phyloP scores from a whole-genome alignment of 2,888 invertebrate species.

The Papilio elwesi region DNA sequence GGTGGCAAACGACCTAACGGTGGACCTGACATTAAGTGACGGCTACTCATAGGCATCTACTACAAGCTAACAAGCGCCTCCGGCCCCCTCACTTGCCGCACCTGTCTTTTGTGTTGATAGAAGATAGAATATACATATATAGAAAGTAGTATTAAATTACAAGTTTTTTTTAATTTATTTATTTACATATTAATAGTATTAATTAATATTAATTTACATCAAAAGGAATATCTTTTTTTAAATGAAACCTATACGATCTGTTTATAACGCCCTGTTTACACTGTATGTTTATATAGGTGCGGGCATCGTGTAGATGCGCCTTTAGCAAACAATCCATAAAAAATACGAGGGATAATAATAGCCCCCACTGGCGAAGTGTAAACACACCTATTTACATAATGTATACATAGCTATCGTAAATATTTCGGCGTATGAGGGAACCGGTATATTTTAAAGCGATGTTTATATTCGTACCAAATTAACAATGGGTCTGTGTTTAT shows the following conservation, averaged over 20 bases:
- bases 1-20: too few relatives aligned
- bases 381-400: slow-evolving; percentile 51
- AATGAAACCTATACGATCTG: slow-evolving; percentile 67
- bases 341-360: slow-evolving; percentile 79
- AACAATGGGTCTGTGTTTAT: slow-evolving; percentile 57
- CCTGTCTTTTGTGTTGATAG: too few relatives aligned
- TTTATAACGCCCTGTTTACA: slow-evolving; percentile 80
- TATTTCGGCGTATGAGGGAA: slow-evolving; percentile 50
- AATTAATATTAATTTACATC: too few relatives aligned
- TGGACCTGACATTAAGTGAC: too few relatives aligned
- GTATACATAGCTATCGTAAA: slow-evolving; percentile 61
- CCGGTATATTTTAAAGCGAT: slow-evolving; percentile 55
- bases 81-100: too few relatives aligned
- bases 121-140: too few relatives aligned
- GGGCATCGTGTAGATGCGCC: slow-evolving; percentile 79
- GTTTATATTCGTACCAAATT: slow-evolving; percentile 60
- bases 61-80: too few relatives aligned
- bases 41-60: too few relatives aligned
- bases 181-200: too few relatives aligned
- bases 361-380: slow-evolving; percentile 53
- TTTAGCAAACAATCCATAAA: slow-evolving; percentile 78
- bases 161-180: too few relatives aligned
- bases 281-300: slow-evolving; percentile 75
- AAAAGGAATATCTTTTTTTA: slow-evolving; percentile 47
- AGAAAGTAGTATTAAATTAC: too few relatives aligned